Base-by-base conservation (phyloP, 1,140 invertebrate species). In the Cotesia glomerata region DNA sequence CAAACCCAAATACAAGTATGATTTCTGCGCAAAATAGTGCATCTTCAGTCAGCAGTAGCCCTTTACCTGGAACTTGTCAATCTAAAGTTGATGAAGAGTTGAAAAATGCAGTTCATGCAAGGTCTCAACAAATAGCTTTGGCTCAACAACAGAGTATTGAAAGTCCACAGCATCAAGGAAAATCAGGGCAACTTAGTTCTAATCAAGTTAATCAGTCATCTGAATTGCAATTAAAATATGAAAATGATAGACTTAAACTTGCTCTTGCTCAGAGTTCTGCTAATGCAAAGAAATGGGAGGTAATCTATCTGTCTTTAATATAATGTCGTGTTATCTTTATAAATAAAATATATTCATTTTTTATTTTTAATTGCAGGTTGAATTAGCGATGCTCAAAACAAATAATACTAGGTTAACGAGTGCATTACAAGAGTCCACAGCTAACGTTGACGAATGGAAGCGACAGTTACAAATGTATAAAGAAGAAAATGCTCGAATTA, bases 371-470 rank as follows among this genome's bases (percentile, higher is more conserved):
- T 76, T 79, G 39, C 35, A 87, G 86, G 92, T 98, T 62, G 97
- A 99, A 88, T 88, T 99, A 75, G 94, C 95, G 71, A 98, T 97
- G 5, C 88, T 99, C 75, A 98, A 98, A 88, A 98, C 95, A 79
- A 98, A 98, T 85, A 99, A 99, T 87, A 91, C 95, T 13, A 91
- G 97, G 79, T 88, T 99, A 78, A 98, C 97, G 7, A 95, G 95
- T 80, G 97, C 97, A 8, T 89, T 99, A 63, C 97, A 99, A 88
- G 97, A 99, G 87, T 97, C 95, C 75, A 98, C 96, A 34, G 95
- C 96, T 52, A 99, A 99, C 88, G 97, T 99, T 5, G 97, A 99
- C 80, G 97, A 98, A 85, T 99, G 97, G 97, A 98, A 99, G 88
- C 91, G 96, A 77, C 97, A 99, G 82, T 89, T 99, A 69, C 96